These are phyloP conservation scores for Liopterus haemorrhoidalis DNA, from an alignment of 2,888 invertebrate species.

Conservation along the genomic window DNA sequence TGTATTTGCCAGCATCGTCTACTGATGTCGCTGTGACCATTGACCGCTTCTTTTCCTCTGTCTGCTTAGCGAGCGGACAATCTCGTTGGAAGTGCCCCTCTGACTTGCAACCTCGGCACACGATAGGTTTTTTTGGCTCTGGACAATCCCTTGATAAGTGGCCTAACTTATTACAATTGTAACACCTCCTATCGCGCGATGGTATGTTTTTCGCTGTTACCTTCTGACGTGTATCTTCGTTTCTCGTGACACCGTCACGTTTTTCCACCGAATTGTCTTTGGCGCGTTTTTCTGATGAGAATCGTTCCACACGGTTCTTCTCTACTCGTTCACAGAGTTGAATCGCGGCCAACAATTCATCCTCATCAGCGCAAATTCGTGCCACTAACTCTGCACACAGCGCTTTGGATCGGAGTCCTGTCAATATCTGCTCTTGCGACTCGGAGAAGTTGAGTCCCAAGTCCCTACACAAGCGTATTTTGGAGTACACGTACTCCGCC, in stretches of 20 bases:
- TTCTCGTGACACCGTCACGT: neutral
- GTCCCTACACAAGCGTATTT: constrained; percentile 21
- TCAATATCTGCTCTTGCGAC: constrained; percentile 21
- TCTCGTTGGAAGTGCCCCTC: neutral
- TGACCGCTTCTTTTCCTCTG: neutral
- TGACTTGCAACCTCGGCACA: constrained; percentile 11
- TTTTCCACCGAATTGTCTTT: no score
- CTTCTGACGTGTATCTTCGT: neutral
- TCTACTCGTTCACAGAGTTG: constrained; percentile 7
- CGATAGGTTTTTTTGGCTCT: constrained; percentile 8
- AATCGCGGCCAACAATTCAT: constrained; percentile 20
- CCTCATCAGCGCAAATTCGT: constrained; percentile 2
- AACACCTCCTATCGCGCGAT: neutral
- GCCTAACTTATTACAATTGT: constrained; percentile 15
- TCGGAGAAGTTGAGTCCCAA: constrained; percentile 12
- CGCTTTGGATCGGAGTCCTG: constrained; percentile 20
- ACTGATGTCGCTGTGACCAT: neutral
- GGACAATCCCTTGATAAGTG: constrained; percentile 17
- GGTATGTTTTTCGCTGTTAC: no score
- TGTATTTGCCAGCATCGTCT: neutral
- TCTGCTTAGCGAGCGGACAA: neutral
- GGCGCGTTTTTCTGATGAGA: no score
- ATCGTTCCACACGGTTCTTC: neutral
- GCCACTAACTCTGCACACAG: constrained; percentile 14
- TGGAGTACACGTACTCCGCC: constrained; percentile 23